Conservation (phyloP, 92 coral and sea anemone genomes). For the Ricordea florida region DNA sequence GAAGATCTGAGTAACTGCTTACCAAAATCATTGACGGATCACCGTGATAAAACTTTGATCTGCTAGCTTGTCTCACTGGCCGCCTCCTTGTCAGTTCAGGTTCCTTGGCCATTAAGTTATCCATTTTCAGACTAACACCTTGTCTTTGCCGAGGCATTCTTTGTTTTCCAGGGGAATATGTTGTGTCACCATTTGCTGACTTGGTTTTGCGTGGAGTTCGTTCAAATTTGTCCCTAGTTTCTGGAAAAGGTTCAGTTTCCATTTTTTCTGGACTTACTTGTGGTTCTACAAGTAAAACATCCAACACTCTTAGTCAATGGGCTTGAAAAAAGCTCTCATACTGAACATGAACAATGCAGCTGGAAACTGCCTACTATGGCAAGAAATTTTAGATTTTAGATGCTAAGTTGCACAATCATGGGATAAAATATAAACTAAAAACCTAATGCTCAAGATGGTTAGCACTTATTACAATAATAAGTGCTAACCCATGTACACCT, state of each 20-base stretch:
- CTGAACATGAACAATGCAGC: no score
- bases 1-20: not conserved
- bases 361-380: no score
- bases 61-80: constrained; percentile 82
- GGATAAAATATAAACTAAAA: no score
- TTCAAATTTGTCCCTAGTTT: not conserved
- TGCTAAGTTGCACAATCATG: no score
- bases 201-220: constrained; percentile 17
- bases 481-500: no score
- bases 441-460: no score
- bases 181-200: not conserved
- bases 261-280: constrained; percentile 8
- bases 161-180: constrained; percentile 22
- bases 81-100: constrained; percentile 85
- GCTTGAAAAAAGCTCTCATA: no score
- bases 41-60: constrained; percentile 41
- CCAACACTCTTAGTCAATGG: no score
- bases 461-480: no score
- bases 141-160: constrained; percentile 58
- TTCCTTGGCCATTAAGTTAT: constrained; percentile 73
- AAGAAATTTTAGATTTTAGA: no score
- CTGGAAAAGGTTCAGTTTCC: not conserved
- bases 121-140: constrained; percentile 67
- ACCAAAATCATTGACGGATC: constrained; percentile 41
- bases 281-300: not conserved